These are phyloP conservation scores for Lagria hirta DNA, from an alignment of 2,888 invertebrate species.

Conservation along the genomic window DNA sequence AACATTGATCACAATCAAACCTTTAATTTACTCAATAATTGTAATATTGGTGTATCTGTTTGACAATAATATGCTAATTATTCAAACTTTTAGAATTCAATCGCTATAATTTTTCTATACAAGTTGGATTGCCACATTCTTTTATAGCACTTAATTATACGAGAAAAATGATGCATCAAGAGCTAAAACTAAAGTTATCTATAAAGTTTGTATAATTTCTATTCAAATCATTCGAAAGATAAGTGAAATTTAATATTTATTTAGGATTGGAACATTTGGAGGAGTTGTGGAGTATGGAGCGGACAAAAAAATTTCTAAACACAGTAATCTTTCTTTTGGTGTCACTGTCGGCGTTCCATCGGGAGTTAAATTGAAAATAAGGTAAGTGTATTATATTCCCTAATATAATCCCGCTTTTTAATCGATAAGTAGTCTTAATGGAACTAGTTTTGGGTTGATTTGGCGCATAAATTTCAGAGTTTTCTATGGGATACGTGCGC, in stretches of 20 bases:
- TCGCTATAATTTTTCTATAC: constrained; percentile 67
- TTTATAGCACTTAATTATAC: constrained; percentile 75
- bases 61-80: too few relatives aligned
- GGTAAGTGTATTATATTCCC: constrained; percentile 58
- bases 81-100: constrained; percentile 51
- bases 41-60: too few relatives aligned
- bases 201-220: constrained; percentile 45
- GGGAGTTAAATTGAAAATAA: constrained; percentile 86
- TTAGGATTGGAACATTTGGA: constrained; percentile 83
- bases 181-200: constrained; percentile 72
- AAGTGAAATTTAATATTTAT: constrained; percentile 11
- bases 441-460: constrained; percentile 38
- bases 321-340: constrained; percentile 82
- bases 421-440: too few relatives aligned
- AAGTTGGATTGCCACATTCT: constrained; percentile 81
- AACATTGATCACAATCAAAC: too few relatives aligned
- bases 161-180: constrained; percentile 76
- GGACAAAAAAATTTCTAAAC: constrained; percentile 89
- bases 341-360: constrained; percentile 83
- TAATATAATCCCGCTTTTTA: too few relatives aligned
- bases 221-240: too few relatives aligned
- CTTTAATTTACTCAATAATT: too few relatives aligned
- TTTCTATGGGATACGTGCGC: too few relatives aligned
- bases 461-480: too few relatives aligned
- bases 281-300: constrained; percentile 86